phyloP scores from a whole-genome alignment of 1,140 invertebrate species.

The Trachymyrmex septentrionalis region DNA sequence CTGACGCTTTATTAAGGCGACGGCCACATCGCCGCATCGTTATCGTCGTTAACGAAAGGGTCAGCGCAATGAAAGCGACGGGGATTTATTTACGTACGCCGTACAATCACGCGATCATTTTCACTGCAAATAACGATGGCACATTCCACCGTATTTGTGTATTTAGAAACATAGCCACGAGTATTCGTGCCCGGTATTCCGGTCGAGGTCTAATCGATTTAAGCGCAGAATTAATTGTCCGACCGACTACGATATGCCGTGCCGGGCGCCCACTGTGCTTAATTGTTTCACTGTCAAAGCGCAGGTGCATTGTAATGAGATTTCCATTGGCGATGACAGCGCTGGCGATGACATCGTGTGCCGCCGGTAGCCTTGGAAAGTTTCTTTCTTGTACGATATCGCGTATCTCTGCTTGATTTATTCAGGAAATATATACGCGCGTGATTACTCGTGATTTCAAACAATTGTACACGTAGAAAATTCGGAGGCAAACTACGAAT shows the following conservation, averaged over 20 bases:
- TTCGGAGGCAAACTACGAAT: background rate
- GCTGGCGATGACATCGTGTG: slow-evolving; percentile 12
- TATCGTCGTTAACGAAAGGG: slow-evolving; percentile 64
- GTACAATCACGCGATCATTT: slow-evolving; percentile 63
- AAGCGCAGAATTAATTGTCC: slow-evolving; percentile 54
- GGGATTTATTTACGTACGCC: slow-evolving; percentile 46
- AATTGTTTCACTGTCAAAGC: slow-evolving; percentile 38
- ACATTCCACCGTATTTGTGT: slow-evolving; percentile 46
- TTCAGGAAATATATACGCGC: background rate
- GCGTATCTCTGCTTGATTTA: background rate
- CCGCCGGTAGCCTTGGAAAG: background rate
- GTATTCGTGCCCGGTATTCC: slow-evolving; percentile 43
- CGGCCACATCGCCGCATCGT: slow-evolving; percentile 12
- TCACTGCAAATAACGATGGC: slow-evolving; percentile 54
- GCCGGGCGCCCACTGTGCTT: background rate
- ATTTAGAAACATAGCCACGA: slow-evolving; percentile 19
- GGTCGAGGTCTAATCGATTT: slow-evolving; percentile 59
- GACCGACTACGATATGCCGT: slow-evolving; percentile 52
- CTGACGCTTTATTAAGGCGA: slow-evolving; percentile 54
- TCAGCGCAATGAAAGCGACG: slow-evolving; percentile 38
- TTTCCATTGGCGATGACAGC: slow-evolving; percentile 36
- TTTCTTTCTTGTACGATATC: background rate
- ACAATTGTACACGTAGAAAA: background rate
- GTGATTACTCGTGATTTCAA: background rate
- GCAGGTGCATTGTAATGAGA: slow-evolving; percentile 38